Conservation (phyloP, 1,140 invertebrate species). For the Megalonaias nervosa region DNA sequence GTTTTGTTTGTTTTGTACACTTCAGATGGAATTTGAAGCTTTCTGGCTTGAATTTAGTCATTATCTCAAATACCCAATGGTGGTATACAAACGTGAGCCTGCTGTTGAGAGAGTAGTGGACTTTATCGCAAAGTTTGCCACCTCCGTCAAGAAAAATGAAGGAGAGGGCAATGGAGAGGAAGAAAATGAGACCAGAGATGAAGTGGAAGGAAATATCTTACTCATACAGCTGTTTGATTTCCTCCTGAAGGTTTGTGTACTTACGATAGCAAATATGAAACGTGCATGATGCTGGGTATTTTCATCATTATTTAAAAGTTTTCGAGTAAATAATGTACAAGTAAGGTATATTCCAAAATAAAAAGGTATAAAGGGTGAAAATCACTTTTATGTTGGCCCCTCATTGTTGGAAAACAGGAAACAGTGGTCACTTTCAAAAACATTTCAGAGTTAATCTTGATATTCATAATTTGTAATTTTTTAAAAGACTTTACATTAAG, state of each 20-base stretch:
- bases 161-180: background rate
- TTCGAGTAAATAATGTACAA: background rate
- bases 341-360: background rate
- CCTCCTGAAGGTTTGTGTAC: conserved; percentile 59
- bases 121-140: conserved; percentile 79
- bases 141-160: conserved; percentile 44
- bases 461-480: too few species aligned
- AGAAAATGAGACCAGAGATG: conserved; percentile 20
- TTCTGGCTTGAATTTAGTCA: conserved; percentile 64
- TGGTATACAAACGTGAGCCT: conserved; percentile 72
- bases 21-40: conserved; percentile 57
- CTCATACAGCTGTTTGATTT: conserved; percentile 64
- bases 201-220: conserved; percentile 57
- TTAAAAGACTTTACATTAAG: too few species aligned
- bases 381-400: too few species aligned
- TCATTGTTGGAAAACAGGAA: too few species aligned
- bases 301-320: too few species aligned
- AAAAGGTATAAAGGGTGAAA: too few species aligned
- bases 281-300: too few species aligned
- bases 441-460: too few species aligned
- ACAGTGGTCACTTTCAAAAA: too few species aligned
- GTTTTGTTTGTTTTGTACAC: conserved; percentile 16
- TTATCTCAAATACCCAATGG: conserved; percentile 62
- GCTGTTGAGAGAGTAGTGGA: conserved; percentile 78
- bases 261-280: background rate